Evolutionary conservation across 92 coral and sea anemone genomes (phyloP), one percentile per base, ranked within the genome.

Genomic region (Porites lobata): DNA sequence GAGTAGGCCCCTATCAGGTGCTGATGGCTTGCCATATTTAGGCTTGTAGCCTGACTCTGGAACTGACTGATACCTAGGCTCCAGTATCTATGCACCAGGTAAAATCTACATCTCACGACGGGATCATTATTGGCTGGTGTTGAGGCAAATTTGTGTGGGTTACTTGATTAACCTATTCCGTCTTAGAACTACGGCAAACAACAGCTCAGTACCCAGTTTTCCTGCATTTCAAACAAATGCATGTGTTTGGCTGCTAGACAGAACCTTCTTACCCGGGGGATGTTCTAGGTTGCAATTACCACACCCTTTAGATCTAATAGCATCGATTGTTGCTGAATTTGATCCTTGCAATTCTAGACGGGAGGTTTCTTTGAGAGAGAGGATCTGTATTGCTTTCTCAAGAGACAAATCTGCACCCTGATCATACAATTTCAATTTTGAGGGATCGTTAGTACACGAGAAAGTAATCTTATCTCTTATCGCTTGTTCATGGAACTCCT

Each of bases 31-130:
- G n/a, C 80, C 87, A 75, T 63, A 80, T 18, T 80, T 75, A 56
- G 57, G 62, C 74, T 86, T 65, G 76, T 80, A 90, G 1, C 38
- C 65, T 21, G 85, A 75, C 67, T 0, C 90, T 87, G 0, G 96
- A 90, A 58, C 79, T 70, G 10, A 90, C 90, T 52, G 95, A 86
- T 62, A 92, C 93, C 61, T 93, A 86, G 0, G 90, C 90, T 80
- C 91, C 91, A 43, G 93, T 90, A 69, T 86, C 85, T n/a, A 89
- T 69, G 47, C 86, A 80, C 77, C 90, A 90, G 63, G 76, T 76
- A 63, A 0, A 43, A 43, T 1, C 7, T 8, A 1, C 7, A 26
- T 0, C 24, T 51, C 72, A 50, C 2, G 59, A 56, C 69, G 1
- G 85, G 69, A 11, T 58, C n/a, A n/a, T 74, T 68, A 50, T 69